These are phyloP conservation scores for Xestia sexstrigata DNA, from an alignment of 2,888 invertebrate genomes.

Conservation along the genomic window DNA sequence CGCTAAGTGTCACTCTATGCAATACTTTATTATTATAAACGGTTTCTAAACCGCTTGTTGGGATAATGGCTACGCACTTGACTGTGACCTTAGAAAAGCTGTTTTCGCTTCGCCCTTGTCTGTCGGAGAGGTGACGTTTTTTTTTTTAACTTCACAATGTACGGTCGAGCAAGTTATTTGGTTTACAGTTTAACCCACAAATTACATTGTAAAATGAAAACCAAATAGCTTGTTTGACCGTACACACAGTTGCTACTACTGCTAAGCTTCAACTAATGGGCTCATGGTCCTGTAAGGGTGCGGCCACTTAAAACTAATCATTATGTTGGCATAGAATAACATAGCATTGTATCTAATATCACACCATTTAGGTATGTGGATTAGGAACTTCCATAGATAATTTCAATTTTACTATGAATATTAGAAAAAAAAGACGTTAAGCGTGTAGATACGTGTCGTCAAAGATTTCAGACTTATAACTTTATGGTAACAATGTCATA, in stretches of 20 bases:
- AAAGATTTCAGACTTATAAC: no score
- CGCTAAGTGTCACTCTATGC: conserved; percentile 12
- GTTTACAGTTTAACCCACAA: no score
- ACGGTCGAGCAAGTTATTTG: no score
- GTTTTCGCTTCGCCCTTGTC: background rate
- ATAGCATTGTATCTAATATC: no score
- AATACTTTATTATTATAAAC: conserved; percentile 25
- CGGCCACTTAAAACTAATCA: background rate
- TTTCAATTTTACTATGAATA: no score
- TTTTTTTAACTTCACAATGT: background rate
- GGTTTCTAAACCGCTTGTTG: conserved; percentile 11
- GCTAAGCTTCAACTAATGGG: background rate
- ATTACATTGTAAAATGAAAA: no score
- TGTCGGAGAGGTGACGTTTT: background rate
- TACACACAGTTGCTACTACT: background rate
- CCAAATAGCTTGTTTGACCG: no score
- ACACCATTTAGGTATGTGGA: no score
- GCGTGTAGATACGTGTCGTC: no score
- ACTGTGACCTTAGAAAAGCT: background rate
- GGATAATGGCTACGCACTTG: conserved; percentile 3
- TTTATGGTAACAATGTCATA: no score
- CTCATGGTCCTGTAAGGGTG: background rate
- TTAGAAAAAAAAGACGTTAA: no score
- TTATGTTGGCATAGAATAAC: background rate
- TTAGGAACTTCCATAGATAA: no score